Percentiles rank a stretch among this genome's conserved stretches.
Evolutionary conservation across 2,888 invertebrate species (phyloP).

Genomic region (Dolichomitus sp.): DNA sequence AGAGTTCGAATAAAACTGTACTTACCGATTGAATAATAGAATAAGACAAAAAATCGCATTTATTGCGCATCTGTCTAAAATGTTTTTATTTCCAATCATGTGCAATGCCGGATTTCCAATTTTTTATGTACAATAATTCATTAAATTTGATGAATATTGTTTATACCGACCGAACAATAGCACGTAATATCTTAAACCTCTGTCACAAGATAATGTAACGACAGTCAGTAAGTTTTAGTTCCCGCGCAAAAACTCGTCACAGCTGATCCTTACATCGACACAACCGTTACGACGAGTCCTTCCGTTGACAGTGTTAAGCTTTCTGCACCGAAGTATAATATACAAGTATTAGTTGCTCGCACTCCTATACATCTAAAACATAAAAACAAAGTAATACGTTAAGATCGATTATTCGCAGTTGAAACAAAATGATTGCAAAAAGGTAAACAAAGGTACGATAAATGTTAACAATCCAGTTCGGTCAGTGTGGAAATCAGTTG

Average conservation of each 20-base stretch:
- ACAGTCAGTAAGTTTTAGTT: not conserved
- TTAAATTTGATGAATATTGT: too few relatives aligned
- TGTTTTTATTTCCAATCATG: too few relatives aligned
- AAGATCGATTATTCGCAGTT: not conserved
- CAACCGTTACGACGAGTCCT: not conserved
- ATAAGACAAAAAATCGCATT: too few relatives aligned
- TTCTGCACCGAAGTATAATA: not conserved
- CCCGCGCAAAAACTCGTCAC: not conserved
- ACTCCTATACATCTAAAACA: not conserved
- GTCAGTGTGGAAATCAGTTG: conserved; percentile 88
- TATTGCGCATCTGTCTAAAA: too few relatives aligned
- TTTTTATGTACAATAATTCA: too few relatives aligned
- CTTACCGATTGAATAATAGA: too few relatives aligned
- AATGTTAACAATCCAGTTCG: conserved; percentile 87
- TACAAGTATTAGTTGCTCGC: not conserved
- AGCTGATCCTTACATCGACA: not conserved
- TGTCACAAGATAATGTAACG: not conserved
- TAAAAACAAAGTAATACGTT: not conserved
- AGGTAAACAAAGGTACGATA: not conserved
- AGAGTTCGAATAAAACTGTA: too few relatives aligned
- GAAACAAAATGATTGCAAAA: not conserved
- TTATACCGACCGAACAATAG: too few relatives aligned
- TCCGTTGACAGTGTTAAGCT: not conserved
- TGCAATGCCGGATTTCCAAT: too few relatives aligned
- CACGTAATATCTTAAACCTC: not conserved